Evolutionary conservation across 1,140 invertebrate species (phyloP).

Genomic region (Maconellicoccus hirsutus): DNA sequence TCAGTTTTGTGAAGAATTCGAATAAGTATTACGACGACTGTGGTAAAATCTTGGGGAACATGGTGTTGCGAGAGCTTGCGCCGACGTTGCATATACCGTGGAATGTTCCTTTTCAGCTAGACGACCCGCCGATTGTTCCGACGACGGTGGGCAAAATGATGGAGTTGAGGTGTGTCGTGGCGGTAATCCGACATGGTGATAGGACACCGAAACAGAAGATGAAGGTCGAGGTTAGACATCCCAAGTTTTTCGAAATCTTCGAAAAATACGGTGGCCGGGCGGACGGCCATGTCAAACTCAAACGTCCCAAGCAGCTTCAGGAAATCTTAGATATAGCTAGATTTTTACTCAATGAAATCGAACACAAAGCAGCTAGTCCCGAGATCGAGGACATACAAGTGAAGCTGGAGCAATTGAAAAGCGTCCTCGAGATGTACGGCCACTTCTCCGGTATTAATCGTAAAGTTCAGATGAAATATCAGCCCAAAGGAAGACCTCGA

Average conservation of each 20-base stretch:
- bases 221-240: slow-evolving; percentile 99
- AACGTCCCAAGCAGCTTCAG: slow-evolving; percentile 93
- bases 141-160: slow-evolving; percentile 99
- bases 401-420: slow-evolving; percentile 94
- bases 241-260: slow-evolving; percentile 98
- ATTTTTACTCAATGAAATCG: slow-evolving; percentile 74
- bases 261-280: slow-evolving; percentile 94
- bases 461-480: slow-evolving; percentile 99
- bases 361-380: slow-evolving; percentile 66
- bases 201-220: slow-evolving; percentile 99
- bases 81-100: slow-evolving; percentile 93
- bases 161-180: slow-evolving; percentile 95
- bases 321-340: slow-evolving; percentile 93
- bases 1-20: slow-evolving; percentile 99
- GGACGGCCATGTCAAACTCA: slow-evolving; percentile 92
- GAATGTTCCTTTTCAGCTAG: slow-evolving; percentile 90
- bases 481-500: slow-evolving; percentile 84
- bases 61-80: slow-evolving; percentile 83
- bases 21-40: slow-evolving; percentile 99
- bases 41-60: slow-evolving; percentile 91
- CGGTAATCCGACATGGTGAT: slow-evolving; percentile 97
- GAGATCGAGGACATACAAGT: slow-evolving; percentile 95
- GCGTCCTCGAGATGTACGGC: slow-evolving; percentile 99
- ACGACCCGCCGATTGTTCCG: slow-evolving; percentile 97
- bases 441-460: slow-evolving; percentile 99